Conservation (phyloP, 2,888 invertebrate genomes). For the Camponotus fellah region DNA sequence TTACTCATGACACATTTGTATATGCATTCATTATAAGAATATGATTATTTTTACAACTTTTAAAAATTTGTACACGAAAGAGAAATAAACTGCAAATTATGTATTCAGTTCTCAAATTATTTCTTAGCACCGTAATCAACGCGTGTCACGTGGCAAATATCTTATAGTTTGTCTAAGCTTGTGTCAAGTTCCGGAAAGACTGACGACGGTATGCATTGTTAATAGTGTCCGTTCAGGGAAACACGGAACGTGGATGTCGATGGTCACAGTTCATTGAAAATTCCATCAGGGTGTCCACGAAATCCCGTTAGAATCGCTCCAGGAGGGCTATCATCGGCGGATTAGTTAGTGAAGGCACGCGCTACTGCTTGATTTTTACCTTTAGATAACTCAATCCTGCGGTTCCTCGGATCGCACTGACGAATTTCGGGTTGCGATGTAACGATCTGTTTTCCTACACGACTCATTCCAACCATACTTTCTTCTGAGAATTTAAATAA, state of each 20-base stretch:
- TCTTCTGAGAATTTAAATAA: background rate
- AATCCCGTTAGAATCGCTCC: slow-evolving; percentile 72
- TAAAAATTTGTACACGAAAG: no score
- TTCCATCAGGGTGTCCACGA: slow-evolving; percentile 69
- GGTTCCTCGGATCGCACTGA: slow-evolving; percentile 22
- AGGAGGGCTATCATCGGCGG: slow-evolving; percentile 70
- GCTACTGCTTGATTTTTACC: slow-evolving; percentile 74
- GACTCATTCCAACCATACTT: background rate
- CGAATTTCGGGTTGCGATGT: background rate
- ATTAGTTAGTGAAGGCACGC: slow-evolving; percentile 75
- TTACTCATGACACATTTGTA: background rate
- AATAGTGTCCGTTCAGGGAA: slow-evolving; percentile 45
- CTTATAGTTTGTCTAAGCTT: slow-evolving; percentile 57
- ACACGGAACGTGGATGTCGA: slow-evolving; percentile 70
- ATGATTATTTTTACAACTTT: background rate
- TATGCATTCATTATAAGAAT: background rate
- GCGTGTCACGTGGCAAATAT: slow-evolving; percentile 51
- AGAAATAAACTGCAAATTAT: background rate
- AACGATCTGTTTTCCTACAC: background rate
- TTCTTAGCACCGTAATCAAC: slow-evolving; percentile 15
- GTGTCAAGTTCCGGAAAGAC: slow-evolving; percentile 2
- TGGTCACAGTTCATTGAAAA: slow-evolving; percentile 75
- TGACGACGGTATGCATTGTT: slow-evolving; percentile 49
- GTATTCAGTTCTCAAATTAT: slow-evolving; percentile 29
- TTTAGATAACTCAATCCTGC: slow-evolving; percentile 70